Evolutionary conservation across 2,113 vertebrate genomes (phyloP).

Genomic region (Podarcis raffonei): DNA sequence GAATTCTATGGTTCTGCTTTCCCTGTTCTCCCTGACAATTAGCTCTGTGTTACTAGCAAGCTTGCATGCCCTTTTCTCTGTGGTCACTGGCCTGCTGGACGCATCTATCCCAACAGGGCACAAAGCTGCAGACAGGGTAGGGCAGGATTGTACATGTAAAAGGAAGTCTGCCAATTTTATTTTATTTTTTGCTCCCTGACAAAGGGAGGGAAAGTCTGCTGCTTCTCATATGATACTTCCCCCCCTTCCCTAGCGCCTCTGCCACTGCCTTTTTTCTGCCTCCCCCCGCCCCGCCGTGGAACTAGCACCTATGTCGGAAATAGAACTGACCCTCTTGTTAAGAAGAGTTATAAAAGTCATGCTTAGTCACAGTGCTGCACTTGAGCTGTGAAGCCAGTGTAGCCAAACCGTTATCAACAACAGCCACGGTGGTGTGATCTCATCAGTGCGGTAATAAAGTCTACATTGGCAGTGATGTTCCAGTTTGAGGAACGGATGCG

Average conservation of each 20-base stretch:
- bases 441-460: background rate
- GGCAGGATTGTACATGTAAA: background rate
- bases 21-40: background rate
- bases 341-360: background rate
- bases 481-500: background rate
- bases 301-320: slow-evolving; percentile 28
- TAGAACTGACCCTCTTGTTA: background rate
- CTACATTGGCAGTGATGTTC: no score
- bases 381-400: slow-evolving; percentile 21
- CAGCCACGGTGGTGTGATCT: rapidly evolving
- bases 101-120: background rate
- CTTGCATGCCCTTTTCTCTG: background rate
- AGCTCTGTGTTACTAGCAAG: background rate
- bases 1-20: no score
- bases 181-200: slow-evolving; percentile 20
- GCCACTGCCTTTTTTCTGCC: no score
- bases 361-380: background rate
- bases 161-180: background rate
- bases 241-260: slow-evolving; percentile 2
- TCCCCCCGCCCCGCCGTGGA: background rate
- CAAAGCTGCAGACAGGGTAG: background rate
- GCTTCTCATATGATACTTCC: background rate
- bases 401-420: background rate
- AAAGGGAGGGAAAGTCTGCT: background rate
- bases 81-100: background rate